These are phyloP conservation scores for Drosophila orena DNA, from an alignment of 1,140 invertebrate species.

Conservation along the genomic window DNA sequence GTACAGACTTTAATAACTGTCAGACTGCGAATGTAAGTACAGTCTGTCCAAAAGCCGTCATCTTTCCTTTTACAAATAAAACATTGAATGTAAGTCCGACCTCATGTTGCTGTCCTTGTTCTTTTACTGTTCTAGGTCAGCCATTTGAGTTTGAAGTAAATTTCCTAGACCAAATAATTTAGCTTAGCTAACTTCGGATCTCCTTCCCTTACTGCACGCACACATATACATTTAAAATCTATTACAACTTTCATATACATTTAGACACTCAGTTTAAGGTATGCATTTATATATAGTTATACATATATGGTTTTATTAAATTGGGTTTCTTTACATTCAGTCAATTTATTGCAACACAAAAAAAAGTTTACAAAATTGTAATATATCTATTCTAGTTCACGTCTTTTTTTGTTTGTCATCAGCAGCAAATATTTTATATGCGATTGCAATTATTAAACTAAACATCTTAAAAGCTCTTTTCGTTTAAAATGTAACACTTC, in stretches of 20 bases:
- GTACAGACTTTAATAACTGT: not conserved
- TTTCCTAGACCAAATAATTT: conserved; percentile 10
- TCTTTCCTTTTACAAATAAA: not conserved
- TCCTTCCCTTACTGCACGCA: conserved; percentile 9
- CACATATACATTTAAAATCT: conserved; percentile 55
- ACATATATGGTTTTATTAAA: conserved; percentile 39
- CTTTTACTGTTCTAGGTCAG: not conserved
- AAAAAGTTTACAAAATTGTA: conserved; percentile 23
- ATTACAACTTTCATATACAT: conserved; percentile 62
- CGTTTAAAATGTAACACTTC: conserved; percentile 35
- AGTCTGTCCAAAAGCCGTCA: not conserved
- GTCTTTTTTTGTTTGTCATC: conserved; percentile 13
- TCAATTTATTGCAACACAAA: conserved; percentile 76
- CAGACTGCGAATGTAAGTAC: not conserved
- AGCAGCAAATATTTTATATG: conserved; percentile 19
- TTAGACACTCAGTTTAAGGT: conserved; percentile 61
- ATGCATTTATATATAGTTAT: conserved; percentile 30
- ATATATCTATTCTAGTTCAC: conserved; percentile 20
- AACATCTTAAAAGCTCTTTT: conserved; percentile 44
- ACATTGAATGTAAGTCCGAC: not conserved
- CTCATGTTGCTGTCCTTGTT: not conserved
- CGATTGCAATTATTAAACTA: conserved; percentile 16
- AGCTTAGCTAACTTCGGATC: conserved; percentile 42
- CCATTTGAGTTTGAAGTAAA: conserved; percentile 11
- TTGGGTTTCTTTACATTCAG: conserved; percentile 62